Evolutionary conservation across 1,140 invertebrate species (phyloP), one percentile per base, ranked within the genome.

Genomic region (Bombus turneri): DNA sequence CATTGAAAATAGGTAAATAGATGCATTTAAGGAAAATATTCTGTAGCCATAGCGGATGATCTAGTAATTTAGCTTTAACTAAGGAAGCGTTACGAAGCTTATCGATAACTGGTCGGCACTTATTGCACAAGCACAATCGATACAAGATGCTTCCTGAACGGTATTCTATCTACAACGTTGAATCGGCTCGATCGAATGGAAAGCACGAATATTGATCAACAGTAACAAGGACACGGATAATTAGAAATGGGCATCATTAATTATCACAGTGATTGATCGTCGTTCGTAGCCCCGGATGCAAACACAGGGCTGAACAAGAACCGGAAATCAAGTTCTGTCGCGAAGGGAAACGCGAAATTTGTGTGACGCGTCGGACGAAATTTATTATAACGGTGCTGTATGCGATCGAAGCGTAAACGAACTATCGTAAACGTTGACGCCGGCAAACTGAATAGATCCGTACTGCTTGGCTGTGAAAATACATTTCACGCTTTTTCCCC

Each of bases 201-300:
- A 78, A 89, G 85, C 84, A 79, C 80, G 59, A 77, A 89, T 89
- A 88, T 86, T 69, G 80, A 88, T 86, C 80, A 69, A 89, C 84
- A 53, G 75, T 76, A 69, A 89, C 84, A 72, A 71, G 87, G 84
- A 86, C 85, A 83, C 34, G 86, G 47, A 89, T 89, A 88, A 89
- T 89, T 89, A 89, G 87, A 76, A 81, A 81, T 43, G 71, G 53
- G 78, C 71, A 73, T 81, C 83, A 41, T 85, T 85, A 85, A 85
- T 85, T 85, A 85, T 74, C 83, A 13, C 18, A 4, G 43, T 81
- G 78, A 85, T 85, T n/a, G 83, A 85, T 81, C 6, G 71, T 34
- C 34, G 34, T 25, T 47, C 12, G 59, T 53, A 41, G 78, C 41
- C 53, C 28, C 57, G 25, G 69, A 76, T 68, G 62, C 43, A 10